Conservation (phyloP, 2,113 vertebrate species). For the Catharus fuscescens region DNA sequence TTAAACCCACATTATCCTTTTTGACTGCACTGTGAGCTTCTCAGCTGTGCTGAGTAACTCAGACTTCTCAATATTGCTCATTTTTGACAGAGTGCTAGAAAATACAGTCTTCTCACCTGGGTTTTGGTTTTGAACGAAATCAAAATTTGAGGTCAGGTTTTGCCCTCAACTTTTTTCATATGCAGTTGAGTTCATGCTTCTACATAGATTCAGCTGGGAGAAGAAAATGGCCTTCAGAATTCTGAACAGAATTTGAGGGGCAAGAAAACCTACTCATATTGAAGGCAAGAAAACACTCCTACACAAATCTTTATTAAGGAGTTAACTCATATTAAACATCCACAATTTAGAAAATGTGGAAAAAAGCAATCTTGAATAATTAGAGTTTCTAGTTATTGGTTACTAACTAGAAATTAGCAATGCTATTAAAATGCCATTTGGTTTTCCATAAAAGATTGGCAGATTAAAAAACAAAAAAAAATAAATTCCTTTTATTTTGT, state of each 20-base stretch:
- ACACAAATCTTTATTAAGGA: background rate
- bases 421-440: background rate
- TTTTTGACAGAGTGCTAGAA: background rate
- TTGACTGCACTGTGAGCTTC: background rate
- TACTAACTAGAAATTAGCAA: background rate
- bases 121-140: conserved; percentile 17
- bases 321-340: background rate
- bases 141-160: background rate
- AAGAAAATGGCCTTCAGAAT: background rate
- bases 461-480: background rate
- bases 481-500: background rate
- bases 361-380: background rate
- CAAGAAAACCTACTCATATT: background rate
- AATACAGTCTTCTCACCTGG: background rate
- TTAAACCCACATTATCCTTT: background rate
- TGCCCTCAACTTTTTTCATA: background rate
- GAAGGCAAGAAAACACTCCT: background rate
- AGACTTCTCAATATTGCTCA: background rate
- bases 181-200: background rate
- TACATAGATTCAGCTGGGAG: background rate
- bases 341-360: background rate
- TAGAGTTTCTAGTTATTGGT: background rate
- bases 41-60: background rate
- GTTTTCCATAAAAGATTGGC: background rate
- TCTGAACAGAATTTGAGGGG: background rate